Conservation (phyloP, 2,797 vertebrate species). For the Leptatherina wallacei region DNA sequence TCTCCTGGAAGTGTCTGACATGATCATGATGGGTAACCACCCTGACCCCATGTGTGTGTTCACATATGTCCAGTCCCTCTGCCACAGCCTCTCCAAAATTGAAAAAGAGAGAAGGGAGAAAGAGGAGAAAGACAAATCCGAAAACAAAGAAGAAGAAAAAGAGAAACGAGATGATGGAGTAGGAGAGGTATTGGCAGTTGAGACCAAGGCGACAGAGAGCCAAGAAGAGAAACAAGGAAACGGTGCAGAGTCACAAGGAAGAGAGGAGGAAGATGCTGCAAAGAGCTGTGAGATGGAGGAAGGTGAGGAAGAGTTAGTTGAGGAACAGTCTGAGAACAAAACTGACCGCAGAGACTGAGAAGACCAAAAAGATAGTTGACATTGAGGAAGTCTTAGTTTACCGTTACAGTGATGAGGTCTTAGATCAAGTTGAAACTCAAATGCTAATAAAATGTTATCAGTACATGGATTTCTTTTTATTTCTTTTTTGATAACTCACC, state of each 20-base stretch:
- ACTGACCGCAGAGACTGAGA: slow-evolving; percentile 35
- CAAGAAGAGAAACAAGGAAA: slow-evolving; percentile 23
- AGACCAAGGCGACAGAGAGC: slow-evolving; percentile 15
- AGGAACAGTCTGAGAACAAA: slow-evolving; percentile 50
- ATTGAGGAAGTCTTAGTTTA: slow-evolving; percentile 61
- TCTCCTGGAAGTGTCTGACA: slow-evolving; percentile 95
- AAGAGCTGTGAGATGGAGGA: slow-evolving; percentile 46
- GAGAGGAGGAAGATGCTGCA: slow-evolving; percentile 28
- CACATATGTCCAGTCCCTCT: slow-evolving; percentile 97
- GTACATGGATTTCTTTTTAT: slow-evolving; percentile 9
- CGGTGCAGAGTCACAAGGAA: slow-evolving; percentile 21
- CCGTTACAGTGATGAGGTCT: slow-evolving; percentile 11
- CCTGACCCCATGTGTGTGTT: slow-evolving; percentile 97
- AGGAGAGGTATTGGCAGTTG: slow-evolving; percentile 13
- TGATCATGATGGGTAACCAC: slow-evolving; percentile 96
- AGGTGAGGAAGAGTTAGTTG: slow-evolving; percentile 22
- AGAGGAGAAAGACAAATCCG: slow-evolving; percentile 46
- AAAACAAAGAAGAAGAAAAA: slow-evolving; percentile 36
- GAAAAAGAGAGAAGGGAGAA: slow-evolving; percentile 89
- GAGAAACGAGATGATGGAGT: slow-evolving; percentile 33
- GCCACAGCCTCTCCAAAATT: slow-evolving; percentile 94
- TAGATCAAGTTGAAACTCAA: slow-evolving; percentile 1
- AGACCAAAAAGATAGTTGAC: slow-evolving; percentile 50
- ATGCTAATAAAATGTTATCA: slow-evolving; percentile 21
- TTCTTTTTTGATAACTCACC: slow-evolving; percentile 9